Evolutionary conservation across 2,888 invertebrate species (phyloP).

Genomic region (Laspeyria flexula): DNA sequence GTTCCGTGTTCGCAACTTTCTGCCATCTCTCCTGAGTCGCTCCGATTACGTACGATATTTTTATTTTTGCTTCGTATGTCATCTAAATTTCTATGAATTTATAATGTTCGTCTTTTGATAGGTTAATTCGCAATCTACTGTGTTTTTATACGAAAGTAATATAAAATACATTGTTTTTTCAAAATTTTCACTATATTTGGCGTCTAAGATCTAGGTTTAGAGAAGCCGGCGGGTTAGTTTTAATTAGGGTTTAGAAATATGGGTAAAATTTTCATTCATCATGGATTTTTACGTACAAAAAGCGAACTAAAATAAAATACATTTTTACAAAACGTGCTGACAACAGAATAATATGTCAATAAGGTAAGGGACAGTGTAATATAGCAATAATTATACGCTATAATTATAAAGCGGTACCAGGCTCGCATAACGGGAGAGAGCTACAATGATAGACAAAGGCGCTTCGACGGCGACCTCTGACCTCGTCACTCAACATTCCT

Average conservation of each 20-base stretch:
- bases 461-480: constrained; percentile 53
- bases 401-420: constrained; percentile 66
- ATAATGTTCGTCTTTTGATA: constrained; percentile 13
- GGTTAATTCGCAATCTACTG: background rate
- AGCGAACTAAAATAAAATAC: too few relatives aligned
- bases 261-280: too few relatives aligned
- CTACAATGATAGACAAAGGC: constrained; percentile 57
- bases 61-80: constrained; percentile 34
- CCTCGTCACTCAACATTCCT: constrained; percentile 57
- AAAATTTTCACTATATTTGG: too few relatives aligned
- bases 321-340: too few relatives aligned
- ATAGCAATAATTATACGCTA: constrained; percentile 58
- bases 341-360: constrained; percentile 14
- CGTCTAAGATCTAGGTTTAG: too few relatives aligned
- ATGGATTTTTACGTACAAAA: too few relatives aligned
- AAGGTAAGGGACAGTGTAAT: constrained; percentile 38
- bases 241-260: too few relatives aligned
- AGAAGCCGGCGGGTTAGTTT: too few relatives aligned
- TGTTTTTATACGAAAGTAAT: too few relatives aligned
- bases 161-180: too few relatives aligned
- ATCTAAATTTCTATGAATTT: constrained; percentile 39
- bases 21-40: constrained; percentile 32
- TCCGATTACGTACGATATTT: constrained; percentile 35
- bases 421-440: constrained; percentile 50
- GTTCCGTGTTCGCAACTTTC: constrained; percentile 40